Evolutionary conservation across 2,888 invertebrate genomes (phyloP).

Genomic region (Thymelicus acteon): DNA sequence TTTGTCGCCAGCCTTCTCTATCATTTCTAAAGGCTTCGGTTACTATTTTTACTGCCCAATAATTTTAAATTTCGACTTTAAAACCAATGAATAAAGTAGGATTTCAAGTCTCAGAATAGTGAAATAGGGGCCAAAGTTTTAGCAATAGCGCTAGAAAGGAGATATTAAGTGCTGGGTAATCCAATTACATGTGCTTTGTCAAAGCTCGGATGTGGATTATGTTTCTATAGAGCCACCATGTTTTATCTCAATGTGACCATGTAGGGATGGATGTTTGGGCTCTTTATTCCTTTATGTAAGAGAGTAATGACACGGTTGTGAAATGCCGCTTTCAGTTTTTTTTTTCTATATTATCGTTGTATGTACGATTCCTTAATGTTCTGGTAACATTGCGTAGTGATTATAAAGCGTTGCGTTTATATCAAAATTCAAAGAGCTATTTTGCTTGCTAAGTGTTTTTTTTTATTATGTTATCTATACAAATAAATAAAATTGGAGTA

Average conservation of each 20-base stretch:
- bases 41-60: constrained; percentile 26
- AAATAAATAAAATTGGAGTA: too few relatives aligned
- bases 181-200: constrained; percentile 82
- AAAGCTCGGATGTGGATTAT: constrained; percentile 82
- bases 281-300: constrained; percentile 65
- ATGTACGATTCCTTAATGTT: neutral
- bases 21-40: constrained; percentile 39
- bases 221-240: constrained; percentile 77
- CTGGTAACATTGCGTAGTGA: constrained; percentile 6
- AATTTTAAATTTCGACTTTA: constrained; percentile 42
- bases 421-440: neutral
- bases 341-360: neutral
- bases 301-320: constrained; percentile 64
- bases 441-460: too few relatives aligned
- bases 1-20: constrained; percentile 70
- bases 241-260: constrained; percentile 73
- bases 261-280: constrained; percentile 69
- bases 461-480: too few relatives aligned
- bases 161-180: constrained; percentile 82
- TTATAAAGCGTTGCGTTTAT: neutral
- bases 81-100: neutral
- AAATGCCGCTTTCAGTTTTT: constrained; percentile 46
- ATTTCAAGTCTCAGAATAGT: constrained; percentile 19
- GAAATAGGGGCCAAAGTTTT: constrained; percentile 54
- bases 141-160: constrained; percentile 67